Conservation (phyloP, 1,140 invertebrate species). For the Ruditapes philippinarum region DNA sequence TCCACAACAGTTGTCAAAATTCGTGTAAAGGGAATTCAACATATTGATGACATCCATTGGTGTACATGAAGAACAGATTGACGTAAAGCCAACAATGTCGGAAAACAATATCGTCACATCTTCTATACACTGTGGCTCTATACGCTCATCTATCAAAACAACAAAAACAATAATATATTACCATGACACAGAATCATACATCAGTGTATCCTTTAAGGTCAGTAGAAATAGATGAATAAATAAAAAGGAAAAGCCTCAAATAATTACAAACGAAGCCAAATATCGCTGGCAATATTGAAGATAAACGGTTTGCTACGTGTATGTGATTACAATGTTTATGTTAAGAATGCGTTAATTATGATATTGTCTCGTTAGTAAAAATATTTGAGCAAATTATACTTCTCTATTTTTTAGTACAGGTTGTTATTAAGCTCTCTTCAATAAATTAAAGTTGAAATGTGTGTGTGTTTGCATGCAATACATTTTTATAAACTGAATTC, state of each 20-base stretch:
- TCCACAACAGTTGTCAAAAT: slow-evolving; percentile 96
- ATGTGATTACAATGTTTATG: no score
- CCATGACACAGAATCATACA: slow-evolving; percentile 98
- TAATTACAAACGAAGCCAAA: neutral
- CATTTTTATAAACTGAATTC: no score
- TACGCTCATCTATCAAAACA: slow-evolving; percentile 91
- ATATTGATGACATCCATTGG: slow-evolving; percentile 93
- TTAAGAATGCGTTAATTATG: no score
- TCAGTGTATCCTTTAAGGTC: slow-evolving; percentile 91
- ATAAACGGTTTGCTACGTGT: no score
- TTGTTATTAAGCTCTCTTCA: no score
- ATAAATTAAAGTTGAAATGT: no score
- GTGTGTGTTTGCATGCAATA: no score
- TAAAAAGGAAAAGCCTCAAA: neutral
- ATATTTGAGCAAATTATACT: no score
- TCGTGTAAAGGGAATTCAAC: slow-evolving; percentile 96
- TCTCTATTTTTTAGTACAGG: no score
- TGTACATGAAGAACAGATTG: slow-evolving; percentile 87
- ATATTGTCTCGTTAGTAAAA: no score
- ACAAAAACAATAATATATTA: slow-evolving; percentile 85
- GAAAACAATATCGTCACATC: slow-evolving; percentile 98
- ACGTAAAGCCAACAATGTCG: slow-evolving; percentile 98
- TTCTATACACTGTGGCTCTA: slow-evolving; percentile 96
- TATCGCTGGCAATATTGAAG: no score
- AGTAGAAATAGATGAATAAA: neutral